These are phyloP conservation scores for Colossoma macropomum DNA, from an alignment of 2,113 vertebrate genomes.

Conservation along the genomic window DNA sequence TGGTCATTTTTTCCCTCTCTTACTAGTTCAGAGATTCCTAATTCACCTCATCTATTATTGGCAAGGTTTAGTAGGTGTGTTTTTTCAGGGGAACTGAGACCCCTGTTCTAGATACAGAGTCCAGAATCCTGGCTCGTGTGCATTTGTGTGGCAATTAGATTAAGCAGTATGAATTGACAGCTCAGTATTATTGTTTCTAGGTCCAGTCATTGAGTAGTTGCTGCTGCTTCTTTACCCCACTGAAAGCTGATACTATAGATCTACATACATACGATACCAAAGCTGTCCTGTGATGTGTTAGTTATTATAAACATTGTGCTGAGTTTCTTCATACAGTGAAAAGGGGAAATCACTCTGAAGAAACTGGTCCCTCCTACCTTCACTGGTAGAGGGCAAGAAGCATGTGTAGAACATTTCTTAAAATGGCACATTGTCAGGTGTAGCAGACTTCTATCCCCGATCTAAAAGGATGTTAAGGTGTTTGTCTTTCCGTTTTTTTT, in stretches of 20 bases:
- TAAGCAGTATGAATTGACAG: slow-evolving; percentile 3
- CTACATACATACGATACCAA: slow-evolving; percentile 32
- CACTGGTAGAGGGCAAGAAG: not conserved
- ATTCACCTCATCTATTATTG: too few relatives aligned
- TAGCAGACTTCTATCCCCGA: slow-evolving; percentile 6
- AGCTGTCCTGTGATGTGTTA: slow-evolving; percentile 15
- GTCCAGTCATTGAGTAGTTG: not conserved
- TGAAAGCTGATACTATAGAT: not conserved
- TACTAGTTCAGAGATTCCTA: too few relatives aligned
- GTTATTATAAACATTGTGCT: not conserved
- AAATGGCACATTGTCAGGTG: not conserved
- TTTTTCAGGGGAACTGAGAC: too few relatives aligned
- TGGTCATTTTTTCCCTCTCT: too few relatives aligned
- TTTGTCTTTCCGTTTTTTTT: not conserved
- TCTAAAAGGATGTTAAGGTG: not conserved
- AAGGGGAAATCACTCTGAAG: not conserved
- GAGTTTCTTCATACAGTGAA: not conserved
- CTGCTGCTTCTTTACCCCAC: not conserved
- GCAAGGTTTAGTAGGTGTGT: too few relatives aligned
- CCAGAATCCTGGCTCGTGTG: not conserved
- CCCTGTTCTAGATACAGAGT: not conserved
- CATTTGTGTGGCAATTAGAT: not conserved
- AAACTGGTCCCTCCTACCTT: not conserved
- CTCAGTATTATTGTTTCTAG: slow-evolving; percentile 36
- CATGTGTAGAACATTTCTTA: not conserved